Evolutionary conservation across 2,113 vertebrate genomes (phyloP), one percentile per base, ranked within the genome.

Genomic region (Amblyornis subalaris): DNA sequence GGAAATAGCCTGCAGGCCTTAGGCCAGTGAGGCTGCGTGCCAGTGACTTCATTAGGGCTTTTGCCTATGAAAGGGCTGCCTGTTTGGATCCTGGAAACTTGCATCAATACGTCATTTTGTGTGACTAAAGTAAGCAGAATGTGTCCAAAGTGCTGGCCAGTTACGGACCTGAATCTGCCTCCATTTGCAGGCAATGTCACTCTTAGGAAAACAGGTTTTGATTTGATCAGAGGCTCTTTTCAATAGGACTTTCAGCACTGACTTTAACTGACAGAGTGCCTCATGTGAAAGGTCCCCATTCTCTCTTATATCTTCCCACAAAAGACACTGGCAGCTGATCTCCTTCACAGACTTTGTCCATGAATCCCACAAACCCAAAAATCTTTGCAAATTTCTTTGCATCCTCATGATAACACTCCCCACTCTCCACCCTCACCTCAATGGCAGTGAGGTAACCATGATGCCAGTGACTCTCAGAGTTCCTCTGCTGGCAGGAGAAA

Each of bases 61-160:
- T 95, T 95, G 79, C 92, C 69, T 93, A 77, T 94, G 93, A 96
- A 96, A 96, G 93, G 35, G 35, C 42, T 97, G 95, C 90, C 95
- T 97, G 95, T 95, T 94, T 86, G 61, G 81, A 82, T 96, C 77
- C 95, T 95, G 91, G 96, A 96, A 95, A 72, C 94, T 89, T 85
- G 62, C 91, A 95, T 87, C 93, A 92, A 91, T 96, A 96, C 89
- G 80, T 96, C 93, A 96, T 95, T 95, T 89, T 89, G 87, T 96
- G 94, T 96, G 95, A 95, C 94, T 94, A 51, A 94, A 96, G 95
- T 53, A 94, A 94, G 93, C 79, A 95, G 76, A 91, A 83, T 69
- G 76, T 4, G 48, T 85, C 91, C 94, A 89, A 94, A 91, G 82
- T 0, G 1, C 75, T 65, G 79, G 83, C 79, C 93, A 78, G 88